Evolutionary conservation across 2,888 invertebrate genomes (phyloP).

Genomic region (Limnephilus lunatus): DNA sequence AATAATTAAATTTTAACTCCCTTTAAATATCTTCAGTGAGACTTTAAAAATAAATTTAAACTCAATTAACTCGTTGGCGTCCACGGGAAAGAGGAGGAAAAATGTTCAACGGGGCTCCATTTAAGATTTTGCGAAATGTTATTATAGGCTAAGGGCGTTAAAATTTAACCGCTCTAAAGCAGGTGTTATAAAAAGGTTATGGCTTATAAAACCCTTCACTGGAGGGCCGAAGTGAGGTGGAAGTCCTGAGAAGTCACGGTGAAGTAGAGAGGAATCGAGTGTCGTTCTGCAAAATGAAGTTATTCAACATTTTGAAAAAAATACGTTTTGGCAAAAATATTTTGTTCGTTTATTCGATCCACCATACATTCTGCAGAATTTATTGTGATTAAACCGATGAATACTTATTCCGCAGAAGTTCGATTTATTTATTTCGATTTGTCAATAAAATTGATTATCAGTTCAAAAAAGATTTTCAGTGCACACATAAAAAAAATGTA

Average conservation of each 20-base stretch:
- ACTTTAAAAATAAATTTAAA: slow-evolving; percentile 33
- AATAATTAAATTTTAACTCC: slow-evolving; percentile 38
- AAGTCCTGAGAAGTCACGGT: not conserved
- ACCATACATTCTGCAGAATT: too few species aligned
- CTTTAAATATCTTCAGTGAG: slow-evolving; percentile 38
- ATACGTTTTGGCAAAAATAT: not conserved
- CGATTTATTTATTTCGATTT: too few species aligned
- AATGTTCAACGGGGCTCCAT: slow-evolving; percentile 31
- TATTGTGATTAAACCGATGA: too few species aligned
- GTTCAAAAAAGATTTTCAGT: too few species aligned
- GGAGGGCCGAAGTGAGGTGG: slow-evolving; percentile 8
- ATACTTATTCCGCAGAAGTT: too few species aligned
- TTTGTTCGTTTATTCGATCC: not conserved
- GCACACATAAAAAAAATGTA: too few species aligned
- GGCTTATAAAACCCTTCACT: slow-evolving; percentile 45
- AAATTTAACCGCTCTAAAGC: slow-evolving; percentile 34
- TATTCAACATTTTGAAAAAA: not conserved
- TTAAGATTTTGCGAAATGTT: slow-evolving; percentile 33
- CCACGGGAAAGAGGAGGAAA: not conserved
- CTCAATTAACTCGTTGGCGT: slow-evolving; percentile 30
- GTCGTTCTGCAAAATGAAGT: not conserved
- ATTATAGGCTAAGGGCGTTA: slow-evolving; percentile 30
- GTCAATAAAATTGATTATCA: too few species aligned
- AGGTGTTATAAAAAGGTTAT: slow-evolving; percentile 45
- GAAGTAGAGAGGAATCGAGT: not conserved